A percentile compares a stretch with the other conserved stretches of the same genome.
phyloP scores from a whole-genome alignment of 1,140 invertebrate species.

The Magallana gigas region DNA sequence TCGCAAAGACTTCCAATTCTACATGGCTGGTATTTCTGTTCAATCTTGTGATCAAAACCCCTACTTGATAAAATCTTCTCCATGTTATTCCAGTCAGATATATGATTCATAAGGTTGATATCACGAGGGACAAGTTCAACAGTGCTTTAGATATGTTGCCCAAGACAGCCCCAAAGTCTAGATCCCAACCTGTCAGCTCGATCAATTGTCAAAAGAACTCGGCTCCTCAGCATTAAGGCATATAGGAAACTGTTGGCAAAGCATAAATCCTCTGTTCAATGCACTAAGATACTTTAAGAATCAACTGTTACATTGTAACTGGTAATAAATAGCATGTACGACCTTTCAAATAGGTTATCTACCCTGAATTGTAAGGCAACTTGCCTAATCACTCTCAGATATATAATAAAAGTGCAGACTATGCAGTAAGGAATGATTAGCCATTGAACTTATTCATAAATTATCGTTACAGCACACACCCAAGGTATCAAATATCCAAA shows the following conservation, averaged over 20 bases:
- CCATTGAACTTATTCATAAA: conserved; percentile 10
- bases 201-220: background rate
- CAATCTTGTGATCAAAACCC: conserved; percentile 15
- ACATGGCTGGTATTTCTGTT: conserved; percentile 11
- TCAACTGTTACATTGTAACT: background rate
- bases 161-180: conserved; percentile 1
- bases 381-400: background rate
- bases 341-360: conserved; percentile 26
- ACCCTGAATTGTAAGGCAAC: background rate
- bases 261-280: conserved; percentile 19
- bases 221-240: background rate
- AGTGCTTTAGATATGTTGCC: background rate
- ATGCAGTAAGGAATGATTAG: background rate
- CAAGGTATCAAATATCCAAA: background rate
- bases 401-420: conserved; percentile 24
- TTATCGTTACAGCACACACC: background rate
- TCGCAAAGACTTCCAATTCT: background rate
- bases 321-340: background rate
- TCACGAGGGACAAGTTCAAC: background rate
- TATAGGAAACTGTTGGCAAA: background rate
- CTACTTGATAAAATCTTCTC: conserved; percentile 26
- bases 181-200: background rate
- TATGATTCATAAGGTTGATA: conserved; percentile 24
- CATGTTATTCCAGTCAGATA: conserved; percentile 2
- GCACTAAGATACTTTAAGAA: conserved; percentile 12